Percentiles rank a stretch among this genome's conserved stretches.
Conservation (phyloP, 2,797 vertebrate species). For the Petrocephalus sullivani region DNA sequence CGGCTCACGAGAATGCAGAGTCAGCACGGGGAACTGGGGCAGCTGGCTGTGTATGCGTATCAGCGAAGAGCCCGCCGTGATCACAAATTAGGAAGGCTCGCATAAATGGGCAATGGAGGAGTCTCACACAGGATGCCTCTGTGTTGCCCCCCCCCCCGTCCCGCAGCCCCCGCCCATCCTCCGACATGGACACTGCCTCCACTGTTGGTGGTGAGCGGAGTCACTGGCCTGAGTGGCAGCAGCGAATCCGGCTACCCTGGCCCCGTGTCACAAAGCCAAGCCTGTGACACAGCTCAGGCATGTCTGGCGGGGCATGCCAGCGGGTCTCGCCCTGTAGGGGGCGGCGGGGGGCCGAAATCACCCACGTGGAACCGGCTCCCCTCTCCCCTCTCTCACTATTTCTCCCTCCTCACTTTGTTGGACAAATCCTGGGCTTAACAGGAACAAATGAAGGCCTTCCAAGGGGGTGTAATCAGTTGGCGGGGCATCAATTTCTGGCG, state of each 20-base stretch:
- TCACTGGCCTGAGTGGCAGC: neutral
- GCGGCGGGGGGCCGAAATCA: neutral
- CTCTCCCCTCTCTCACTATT: neutral
- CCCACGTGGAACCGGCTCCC: neutral
- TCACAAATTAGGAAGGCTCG: neutral
- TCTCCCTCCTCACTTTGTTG: slow-evolving; percentile 23
- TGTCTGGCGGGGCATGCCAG: neutral
- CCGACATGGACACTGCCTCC: neutral
- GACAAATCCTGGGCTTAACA: slow-evolving; percentile 55
- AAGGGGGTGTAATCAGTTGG: slow-evolving; percentile 54
- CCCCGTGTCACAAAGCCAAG: slow-evolving; percentile 12
- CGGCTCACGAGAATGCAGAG: neutral
- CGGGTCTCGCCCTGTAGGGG: neutral
- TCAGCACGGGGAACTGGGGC: slow-evolving; percentile 8
- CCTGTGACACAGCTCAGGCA: neutral
- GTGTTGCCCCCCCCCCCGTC: neutral
- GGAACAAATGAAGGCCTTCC: slow-evolving; percentile 56
- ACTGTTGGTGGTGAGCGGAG: neutral
- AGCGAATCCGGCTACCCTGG: neutral
- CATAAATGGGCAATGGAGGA: neutral
- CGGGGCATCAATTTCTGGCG: slow-evolving; percentile 53
- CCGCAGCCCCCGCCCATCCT: neutral
- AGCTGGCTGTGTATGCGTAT: neutral
- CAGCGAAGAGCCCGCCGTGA: neutral
- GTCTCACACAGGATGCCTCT: slow-evolving; percentile 9